These are phyloP conservation scores for Eupeodes latifasciatus DNA, from an alignment of 2,888 invertebrate species.

Conservation along the genomic window DNA sequence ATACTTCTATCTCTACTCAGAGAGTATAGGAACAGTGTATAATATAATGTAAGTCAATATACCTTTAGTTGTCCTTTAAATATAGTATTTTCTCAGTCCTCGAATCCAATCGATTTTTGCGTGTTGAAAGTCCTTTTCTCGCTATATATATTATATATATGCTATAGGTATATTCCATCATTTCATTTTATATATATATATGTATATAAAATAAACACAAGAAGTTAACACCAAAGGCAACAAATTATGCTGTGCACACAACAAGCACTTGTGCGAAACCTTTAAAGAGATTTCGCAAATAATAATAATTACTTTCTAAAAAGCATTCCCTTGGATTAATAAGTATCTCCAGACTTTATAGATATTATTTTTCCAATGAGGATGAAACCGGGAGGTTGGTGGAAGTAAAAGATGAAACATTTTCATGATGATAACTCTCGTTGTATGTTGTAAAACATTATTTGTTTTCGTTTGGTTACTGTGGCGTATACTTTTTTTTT, in stretches of 20 bases:
- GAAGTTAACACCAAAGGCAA: constrained; percentile 37
- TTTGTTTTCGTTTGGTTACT: not conserved
- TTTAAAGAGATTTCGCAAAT: constrained; percentile 50
- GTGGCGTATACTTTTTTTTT: constrained; percentile 33
- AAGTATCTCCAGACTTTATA: not conserved
- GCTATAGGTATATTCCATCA: not conserved
- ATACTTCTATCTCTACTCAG: not conserved
- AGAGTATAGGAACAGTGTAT: too few species aligned
- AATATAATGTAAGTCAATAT: constrained; percentile 7
- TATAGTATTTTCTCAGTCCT: constrained; percentile 27
- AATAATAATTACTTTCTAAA: constrained; percentile 53
- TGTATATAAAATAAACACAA: constrained; percentile 11
- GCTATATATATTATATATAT: not conserved
- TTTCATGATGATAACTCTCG: not conserved
- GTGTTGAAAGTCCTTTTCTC: not conserved
- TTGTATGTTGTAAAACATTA: not conserved
- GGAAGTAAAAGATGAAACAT: not conserved
- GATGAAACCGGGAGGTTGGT: not conserved
- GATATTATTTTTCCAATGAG: not conserved
- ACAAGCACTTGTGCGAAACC: constrained; percentile 36
- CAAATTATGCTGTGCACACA: constrained; percentile 49
- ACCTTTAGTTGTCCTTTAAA: constrained; percentile 20
- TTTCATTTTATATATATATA: not conserved
- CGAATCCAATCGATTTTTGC: constrained; percentile 19
- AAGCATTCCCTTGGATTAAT: not conserved